Percentiles rank a stretch among this genome's conserved stretches.
Conservation (phyloP, 2,888 invertebrate genomes). For the Mantis religiosa region DNA sequence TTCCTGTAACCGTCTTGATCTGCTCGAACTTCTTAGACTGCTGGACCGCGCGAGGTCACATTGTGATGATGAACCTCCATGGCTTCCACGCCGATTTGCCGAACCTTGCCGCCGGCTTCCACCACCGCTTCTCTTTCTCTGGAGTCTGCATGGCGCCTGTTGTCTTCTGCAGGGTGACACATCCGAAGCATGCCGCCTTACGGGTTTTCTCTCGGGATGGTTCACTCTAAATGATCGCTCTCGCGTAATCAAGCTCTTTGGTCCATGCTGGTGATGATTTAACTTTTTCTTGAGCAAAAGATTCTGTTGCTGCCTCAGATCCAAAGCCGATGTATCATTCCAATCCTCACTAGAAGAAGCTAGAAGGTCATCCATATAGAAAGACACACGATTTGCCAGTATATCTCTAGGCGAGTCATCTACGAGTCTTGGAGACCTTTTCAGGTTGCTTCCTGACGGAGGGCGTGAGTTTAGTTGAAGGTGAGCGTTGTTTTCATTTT, state of each 20-base stretch:
- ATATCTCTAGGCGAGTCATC: slow-evolving; percentile 6
- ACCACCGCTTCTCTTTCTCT: slow-evolving; percentile 2
- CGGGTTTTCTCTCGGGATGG: not conserved
- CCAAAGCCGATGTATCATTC: not conserved
- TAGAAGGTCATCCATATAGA: slow-evolving; percentile 29
- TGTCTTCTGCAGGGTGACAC: not conserved
- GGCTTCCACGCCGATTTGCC: slow-evolving; percentile 33
- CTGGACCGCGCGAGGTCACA: not conserved
- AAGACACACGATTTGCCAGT: slow-evolving; percentile 27
- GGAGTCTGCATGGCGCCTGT: not conserved
- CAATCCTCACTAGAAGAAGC: not conserved
- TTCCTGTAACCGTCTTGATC: not conserved
- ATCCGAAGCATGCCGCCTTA: not conserved
- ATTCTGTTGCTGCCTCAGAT: not conserved
- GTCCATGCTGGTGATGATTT: not conserved
- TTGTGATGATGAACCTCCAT: not conserved
- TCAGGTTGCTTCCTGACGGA: not conserved
- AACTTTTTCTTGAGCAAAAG: not conserved
- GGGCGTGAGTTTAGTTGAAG: not conserved
- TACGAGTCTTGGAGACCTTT: not conserved
- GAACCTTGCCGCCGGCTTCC: not conserved
- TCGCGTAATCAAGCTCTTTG: not conserved
- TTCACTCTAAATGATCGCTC: not conserved
- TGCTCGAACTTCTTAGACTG: not conserved
- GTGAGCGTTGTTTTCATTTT: not conserved